phyloP scores from a whole-genome alignment of 2,797 vertebrate genomes.

The Alosa sapidissima region DNA sequence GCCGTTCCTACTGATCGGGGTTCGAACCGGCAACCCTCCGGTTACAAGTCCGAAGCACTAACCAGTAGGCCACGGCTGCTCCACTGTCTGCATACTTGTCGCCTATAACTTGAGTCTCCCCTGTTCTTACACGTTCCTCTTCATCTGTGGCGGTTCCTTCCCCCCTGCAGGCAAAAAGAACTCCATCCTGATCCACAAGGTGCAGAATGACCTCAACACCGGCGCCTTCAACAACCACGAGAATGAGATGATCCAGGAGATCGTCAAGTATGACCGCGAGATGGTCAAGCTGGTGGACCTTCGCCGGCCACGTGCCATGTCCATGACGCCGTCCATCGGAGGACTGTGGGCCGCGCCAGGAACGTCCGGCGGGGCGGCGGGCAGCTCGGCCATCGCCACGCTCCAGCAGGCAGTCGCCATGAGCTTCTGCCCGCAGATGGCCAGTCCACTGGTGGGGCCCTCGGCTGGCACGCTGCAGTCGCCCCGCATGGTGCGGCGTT shows the following conservation, averaged over 20 bases:
- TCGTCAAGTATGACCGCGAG: conserved; percentile 96
- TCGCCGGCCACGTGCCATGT: conserved; percentile 82
- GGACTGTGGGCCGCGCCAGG: conserved; percentile 84
- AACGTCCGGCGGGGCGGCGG: conserved; percentile 70
- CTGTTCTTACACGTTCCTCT: neutral
- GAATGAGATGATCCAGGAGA: conserved; percentile 99
- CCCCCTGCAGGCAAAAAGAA: conserved; percentile 89
- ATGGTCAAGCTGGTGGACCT: conserved; percentile 95
- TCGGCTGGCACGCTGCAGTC: conserved; percentile 75
- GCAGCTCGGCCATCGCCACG: conserved; percentile 89
- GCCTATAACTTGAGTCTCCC: too few relatives aligned
- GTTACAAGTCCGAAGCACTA: too few relatives aligned
- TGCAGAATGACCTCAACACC: conserved; percentile 95
- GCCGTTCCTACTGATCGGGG: too few relatives aligned
- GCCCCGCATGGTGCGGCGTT: conserved; percentile 85
- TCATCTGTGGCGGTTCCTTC: neutral
- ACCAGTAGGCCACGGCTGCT: too few relatives aligned
- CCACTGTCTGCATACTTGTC: too few relatives aligned
- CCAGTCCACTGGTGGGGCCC: conserved; percentile 78
- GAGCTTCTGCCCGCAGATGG: conserved; percentile 97
- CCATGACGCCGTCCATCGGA: conserved; percentile 76
- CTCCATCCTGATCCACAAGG: conserved; percentile 94
- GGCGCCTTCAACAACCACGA: conserved; percentile 96
- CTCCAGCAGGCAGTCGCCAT: conserved; percentile 96
- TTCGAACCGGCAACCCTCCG: too few relatives aligned